Evolutionary conservation across 2,113 vertebrate species (phyloP), one percentile per base, ranked within the genome.

Genomic region (Lepisosteus oculatus): DNA sequence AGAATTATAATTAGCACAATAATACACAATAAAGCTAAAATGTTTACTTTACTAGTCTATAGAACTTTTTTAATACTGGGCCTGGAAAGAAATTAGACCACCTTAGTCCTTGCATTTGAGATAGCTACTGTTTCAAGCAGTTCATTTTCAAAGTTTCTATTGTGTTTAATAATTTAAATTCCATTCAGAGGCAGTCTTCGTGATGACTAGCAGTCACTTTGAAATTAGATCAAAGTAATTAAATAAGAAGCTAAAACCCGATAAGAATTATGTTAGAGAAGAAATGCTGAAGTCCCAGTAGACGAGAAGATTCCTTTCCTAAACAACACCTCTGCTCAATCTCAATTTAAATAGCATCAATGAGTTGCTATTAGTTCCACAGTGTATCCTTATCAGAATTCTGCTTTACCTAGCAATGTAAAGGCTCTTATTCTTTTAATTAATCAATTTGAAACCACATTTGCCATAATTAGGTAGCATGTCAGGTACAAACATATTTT

Each of bases 141-240:
- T 4, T 59, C 3, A 4, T 8, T 59, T 12, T 59, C 7, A 59
- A 14, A 12, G 56, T n/a, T 59, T n/a, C 56, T 7, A 17, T 17
- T 29, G 9, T 17, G 41, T 17, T 29, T n/a, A 17, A 64, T 9
- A 64, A 64, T 64, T 2, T 64, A 61, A 6, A 64, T 64, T 64
- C 41, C 41, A 64, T 43, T 64, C 62, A 6, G 42, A 43, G 6
- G 62, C 62, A 29, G 62, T 17, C n/a, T 41, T 64, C 4, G 62
- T 17, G 17, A 64, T 64, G 41, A 64, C 41, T 64, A 64, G 6
- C 62, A 29, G 4, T 29, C 62, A 29, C 4, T 17, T 64, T 7
- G 17, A 64, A 64, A 64, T 64, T 11, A 64, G 62, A 64, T 64
- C 62, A 64, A 64, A 64, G 62, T 41, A 64, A 64, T 64, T 64